Base-by-base conservation (phyloP, 1,140 invertebrate genomes). In the Drosophila navojoa region DNA sequence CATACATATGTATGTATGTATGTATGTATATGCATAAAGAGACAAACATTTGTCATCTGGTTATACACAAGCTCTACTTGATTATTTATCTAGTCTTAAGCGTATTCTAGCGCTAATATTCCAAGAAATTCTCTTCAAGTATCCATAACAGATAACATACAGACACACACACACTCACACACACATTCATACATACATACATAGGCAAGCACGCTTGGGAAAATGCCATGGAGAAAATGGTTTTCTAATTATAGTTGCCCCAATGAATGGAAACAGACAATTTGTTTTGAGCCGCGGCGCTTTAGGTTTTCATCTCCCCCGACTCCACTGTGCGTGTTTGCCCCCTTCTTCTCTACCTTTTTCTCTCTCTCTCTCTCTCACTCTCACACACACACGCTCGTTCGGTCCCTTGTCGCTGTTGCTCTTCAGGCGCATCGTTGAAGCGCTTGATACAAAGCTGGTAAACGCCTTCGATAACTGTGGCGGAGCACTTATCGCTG, bases 191-290 rank as follows among this genome's bases (percentile, higher is more conserved):
- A 67, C 44, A 22, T 11, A 22, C 50, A 29, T 25, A 45, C 25
- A 54, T n/a, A 32, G 16, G 27, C 5, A 35, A 50, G 35, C 58
- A 15, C 58, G 27, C 29, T 35, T 63, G 68, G 49, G 67, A 63
- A 71, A 71, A 64, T 64, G 54, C 29, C 53, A 11, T 38, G 22
- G 27, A 71, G 69, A 71, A 71, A 71, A 71, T 66, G 63, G 45
- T 72, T 72, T 68, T 60, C 70, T 72, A 72, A 72, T 72, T 72
- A 68, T 72, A 72, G 70, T 72, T 72, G 70, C 70, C 70, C 70
- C 70, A 67, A 72, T 72, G 63, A 68, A 54, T 60, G 22, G 70
- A 72, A 53, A 54, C 49, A 72, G 66, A 62, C 70, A 72, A 68
- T 72, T 68, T 72, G 63, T 67, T 54, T 44, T 58, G 54, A 59